Base-by-base conservation (phyloP, 2,888 invertebrate species). In the Gibbula magus region DNA sequence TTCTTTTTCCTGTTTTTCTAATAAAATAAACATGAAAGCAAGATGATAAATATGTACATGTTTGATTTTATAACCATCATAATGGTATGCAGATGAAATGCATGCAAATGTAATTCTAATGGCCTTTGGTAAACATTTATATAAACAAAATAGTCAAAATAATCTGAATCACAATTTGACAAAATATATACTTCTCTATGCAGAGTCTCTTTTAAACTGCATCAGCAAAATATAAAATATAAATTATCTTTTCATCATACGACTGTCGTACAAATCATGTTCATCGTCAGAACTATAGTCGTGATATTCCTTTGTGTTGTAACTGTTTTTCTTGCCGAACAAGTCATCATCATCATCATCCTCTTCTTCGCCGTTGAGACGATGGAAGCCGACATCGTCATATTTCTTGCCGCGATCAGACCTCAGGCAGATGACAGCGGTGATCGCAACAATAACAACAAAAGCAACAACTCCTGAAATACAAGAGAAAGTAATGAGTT, bases 301-400 rank as follows among this genome's bases (percentile, higher is more conserved):
- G 35, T 84, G 85, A 67, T 85, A 86, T 61, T 86, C 85, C 66
- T 80, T 80, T 2, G 39, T 54, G 35, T 79, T 70, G 35, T 78
- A 54, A 70, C 10, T 66, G 16, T 66, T 53, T 20, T 74, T 77
- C 16, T 45, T 66, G n/a, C 77, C 79, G 32, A 84, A 85, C 5
- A 84, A 80, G 52, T 87, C 86, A 3, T 83, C 83, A 7, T 84
- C 84, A 5, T 87, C 88, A 4, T 84, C 85, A 18, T 87, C 87
- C 39, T 85, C 84, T 22, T 88, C 88, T 8, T 83, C 82, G 25
- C 85, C 84, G 20, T 84, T 81, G 2, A 90, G 83, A 35, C 86
- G 84, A 29, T 85, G 83, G 84, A 90, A 90, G 29, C 90, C 90
- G 20, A 86, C 81, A 45, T 81, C 53, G 74, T 85, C 81, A 78